Conservation (phyloP, 2,113 vertebrate species). For the Chaetodon auriga region DNA sequence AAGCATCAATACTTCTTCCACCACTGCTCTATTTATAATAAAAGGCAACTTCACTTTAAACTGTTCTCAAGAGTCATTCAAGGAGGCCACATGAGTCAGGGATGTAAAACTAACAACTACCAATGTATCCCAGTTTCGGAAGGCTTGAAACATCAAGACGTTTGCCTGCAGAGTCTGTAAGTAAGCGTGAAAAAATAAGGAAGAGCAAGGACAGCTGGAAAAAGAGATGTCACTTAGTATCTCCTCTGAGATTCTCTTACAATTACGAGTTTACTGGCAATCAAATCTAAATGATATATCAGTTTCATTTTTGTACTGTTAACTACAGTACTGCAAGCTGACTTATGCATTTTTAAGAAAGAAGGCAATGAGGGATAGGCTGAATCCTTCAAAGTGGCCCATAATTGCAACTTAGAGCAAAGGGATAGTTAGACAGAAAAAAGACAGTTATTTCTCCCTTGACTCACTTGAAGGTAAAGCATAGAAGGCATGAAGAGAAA, state of each 20-base stretch:
- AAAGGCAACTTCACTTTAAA: background rate
- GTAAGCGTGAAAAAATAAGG: background rate
- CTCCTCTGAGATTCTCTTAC: background rate
- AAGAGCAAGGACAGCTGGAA: background rate
- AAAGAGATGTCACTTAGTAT: background rate
- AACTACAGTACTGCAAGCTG: background rate
- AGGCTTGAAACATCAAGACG: background rate
- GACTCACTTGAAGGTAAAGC: no score
- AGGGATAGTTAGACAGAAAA: background rate
- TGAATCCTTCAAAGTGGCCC: background rate
- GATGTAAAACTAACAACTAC: background rate
- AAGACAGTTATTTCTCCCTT: no score
- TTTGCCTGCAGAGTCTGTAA: background rate
- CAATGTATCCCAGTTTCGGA: background rate
- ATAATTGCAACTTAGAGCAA: background rate
- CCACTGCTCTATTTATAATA: background rate
- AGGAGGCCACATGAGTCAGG: background rate
- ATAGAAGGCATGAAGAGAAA: no score
- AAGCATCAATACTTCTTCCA: background rate
- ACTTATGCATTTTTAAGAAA: background rate
- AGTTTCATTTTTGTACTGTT: background rate
- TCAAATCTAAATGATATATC: background rate
- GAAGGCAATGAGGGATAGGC: background rate
- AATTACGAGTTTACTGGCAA: fast-evolving
- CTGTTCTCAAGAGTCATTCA: background rate